A percentile compares a stretch with the other conserved stretches of the same genome.
phyloP scores from a whole-genome alignment of 2,797 vertebrate genomes.

The Phylloscopus collybita region DNA sequence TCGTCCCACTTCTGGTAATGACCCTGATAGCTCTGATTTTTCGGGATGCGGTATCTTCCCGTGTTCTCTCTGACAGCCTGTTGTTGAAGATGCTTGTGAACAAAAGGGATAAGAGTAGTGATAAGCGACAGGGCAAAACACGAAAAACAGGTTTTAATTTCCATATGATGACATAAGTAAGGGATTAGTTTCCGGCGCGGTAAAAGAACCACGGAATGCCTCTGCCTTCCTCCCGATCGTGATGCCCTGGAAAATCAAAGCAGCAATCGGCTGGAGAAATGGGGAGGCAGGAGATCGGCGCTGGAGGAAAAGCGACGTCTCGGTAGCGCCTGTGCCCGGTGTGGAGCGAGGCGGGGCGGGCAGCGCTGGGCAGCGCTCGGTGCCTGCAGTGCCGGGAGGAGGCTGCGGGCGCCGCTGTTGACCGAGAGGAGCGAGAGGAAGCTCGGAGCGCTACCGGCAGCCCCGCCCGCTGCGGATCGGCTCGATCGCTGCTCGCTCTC shows the following conservation, averaged over 20 bases:
- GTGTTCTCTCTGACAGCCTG: fast-evolving
- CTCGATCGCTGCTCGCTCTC: background rate
- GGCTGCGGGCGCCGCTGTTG: background rate
- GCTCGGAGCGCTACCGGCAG: background rate
- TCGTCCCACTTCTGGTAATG: fast-evolving
- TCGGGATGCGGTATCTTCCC: fast-evolving
- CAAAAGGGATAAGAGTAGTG: too few species aligned
- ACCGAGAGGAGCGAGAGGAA: background rate
- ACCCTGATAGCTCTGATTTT: background rate
- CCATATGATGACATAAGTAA: fast-evolving
- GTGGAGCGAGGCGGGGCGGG: too few species aligned
- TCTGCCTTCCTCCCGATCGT: too few species aligned
- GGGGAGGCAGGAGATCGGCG: too few species aligned
- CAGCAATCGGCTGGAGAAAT: too few species aligned
- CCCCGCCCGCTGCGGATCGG: background rate
- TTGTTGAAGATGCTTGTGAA: too few species aligned
- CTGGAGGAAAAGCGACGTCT: too few species aligned
- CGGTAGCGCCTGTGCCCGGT: background rate
- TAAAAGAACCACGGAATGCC: background rate
- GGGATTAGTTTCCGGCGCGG: fast-evolving
- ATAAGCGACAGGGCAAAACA: fast-evolving
- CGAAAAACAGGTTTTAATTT: fast-evolving
- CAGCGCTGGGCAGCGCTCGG: background rate
- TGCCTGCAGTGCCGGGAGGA: background rate
- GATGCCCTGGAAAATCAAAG: background rate